Conservation (phyloP, 2,113 vertebrate species). For the Ammodytes dubius region DNA sequence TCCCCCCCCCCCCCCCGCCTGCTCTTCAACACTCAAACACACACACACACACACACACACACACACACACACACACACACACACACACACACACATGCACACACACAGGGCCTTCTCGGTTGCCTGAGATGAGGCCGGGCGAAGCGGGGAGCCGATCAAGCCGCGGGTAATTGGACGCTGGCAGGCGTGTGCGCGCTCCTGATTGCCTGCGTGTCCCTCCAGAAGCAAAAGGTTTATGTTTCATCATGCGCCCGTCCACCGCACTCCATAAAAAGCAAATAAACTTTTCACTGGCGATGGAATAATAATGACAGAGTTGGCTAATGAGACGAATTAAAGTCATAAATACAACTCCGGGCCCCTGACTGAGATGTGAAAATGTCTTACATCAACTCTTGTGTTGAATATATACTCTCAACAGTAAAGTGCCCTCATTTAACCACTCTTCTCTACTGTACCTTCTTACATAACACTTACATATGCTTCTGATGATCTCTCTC, state of each 20-base stretch:
- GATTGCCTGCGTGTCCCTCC: constrained; percentile 72
- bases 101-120: constrained; percentile 20
- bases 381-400: constrained; percentile 69
- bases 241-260: constrained; percentile 72
- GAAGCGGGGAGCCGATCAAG: constrained; percentile 5
- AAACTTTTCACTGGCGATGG: constrained; percentile 77
- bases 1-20: constrained; percentile 24
- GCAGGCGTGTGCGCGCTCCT: constrained; percentile 55
- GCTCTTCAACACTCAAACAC: constrained; percentile 61
- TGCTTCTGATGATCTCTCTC: constrained; percentile 3
- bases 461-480: constrained; percentile 30
- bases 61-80: no score
- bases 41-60: no score
- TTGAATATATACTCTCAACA: constrained; percentile 24
- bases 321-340: constrained; percentile 82
- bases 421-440: constrained; percentile 45
- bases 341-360: constrained; percentile 71
- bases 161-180: constrained; percentile 64
- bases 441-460: constrained; percentile 23
- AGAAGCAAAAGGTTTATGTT: constrained; percentile 79
- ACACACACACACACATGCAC: no score
- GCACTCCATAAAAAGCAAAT: constrained; percentile 81
- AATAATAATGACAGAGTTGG: constrained; percentile 78
- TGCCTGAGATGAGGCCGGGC: constrained; percentile 45
- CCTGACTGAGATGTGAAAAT: constrained; percentile 62